A percentile compares a stretch with the other conserved stretches of the same genome.
phyloP scores from a whole-genome alignment of 2,113 vertebrate genomes.

The Passer montanus region DNA sequence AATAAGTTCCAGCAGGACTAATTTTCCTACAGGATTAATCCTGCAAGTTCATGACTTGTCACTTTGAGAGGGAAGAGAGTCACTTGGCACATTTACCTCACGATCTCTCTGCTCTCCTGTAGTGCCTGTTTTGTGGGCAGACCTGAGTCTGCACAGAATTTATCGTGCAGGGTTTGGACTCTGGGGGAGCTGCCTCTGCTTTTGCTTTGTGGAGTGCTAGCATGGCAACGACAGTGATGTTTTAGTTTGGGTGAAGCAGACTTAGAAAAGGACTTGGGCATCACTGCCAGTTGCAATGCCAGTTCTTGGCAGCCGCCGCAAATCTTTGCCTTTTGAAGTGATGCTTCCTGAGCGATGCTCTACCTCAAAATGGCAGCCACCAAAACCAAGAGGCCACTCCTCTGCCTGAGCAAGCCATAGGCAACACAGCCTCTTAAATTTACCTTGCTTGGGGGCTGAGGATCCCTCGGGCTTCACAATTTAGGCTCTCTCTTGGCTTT shows the following conservation, averaged over 20 bases:
- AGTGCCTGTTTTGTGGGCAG: neutral
- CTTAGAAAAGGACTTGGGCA: neutral
- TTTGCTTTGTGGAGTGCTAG: neutral
- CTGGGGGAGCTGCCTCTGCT: neutral
- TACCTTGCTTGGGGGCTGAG: neutral
- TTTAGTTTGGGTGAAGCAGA: neutral
- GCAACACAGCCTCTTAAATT: neutral
- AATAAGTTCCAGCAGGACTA: neutral
- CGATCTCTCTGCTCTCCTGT: neutral
- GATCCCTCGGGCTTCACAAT: neutral
- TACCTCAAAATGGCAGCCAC: neutral
- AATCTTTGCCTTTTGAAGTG: neutral
- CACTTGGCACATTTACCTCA: neutral
- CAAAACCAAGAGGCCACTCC: neutral
- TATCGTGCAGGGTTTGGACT: neutral
- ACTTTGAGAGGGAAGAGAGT: neutral
- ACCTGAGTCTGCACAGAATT: neutral
- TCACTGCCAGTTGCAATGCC: neutral
- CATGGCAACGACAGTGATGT: rapidly evolving
- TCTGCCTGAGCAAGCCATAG: neutral
- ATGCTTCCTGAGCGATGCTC: neutral
- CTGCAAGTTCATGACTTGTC: neutral
- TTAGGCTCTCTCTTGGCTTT: neutral
- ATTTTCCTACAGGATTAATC: neutral
- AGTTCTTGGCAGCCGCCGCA: neutral